These are phyloP conservation scores for Tuberolachnus salignus DNA, from an alignment of 2,888 invertebrate species.

Conservation along the genomic window DNA sequence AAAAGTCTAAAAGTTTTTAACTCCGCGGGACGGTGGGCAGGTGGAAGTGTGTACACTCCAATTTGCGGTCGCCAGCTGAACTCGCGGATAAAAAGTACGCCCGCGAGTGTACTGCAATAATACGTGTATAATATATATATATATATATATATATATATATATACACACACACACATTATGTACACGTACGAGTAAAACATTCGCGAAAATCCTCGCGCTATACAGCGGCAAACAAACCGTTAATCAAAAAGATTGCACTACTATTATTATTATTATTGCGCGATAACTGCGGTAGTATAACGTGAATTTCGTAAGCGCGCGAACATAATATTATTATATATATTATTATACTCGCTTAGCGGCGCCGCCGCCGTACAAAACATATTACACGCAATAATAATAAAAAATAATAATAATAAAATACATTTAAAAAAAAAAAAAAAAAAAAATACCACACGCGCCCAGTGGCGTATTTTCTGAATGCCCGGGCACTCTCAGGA, in stretches of 20 bases:
- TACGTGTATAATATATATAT: too few relatives aligned
- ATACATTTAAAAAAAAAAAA: slow-evolving; percentile 8
- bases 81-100: slow-evolving; percentile 44
- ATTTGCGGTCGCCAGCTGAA: slow-evolving; percentile 40
- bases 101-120: too few relatives aligned
- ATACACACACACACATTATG: neutral
- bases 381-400: neutral
- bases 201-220: slow-evolving; percentile 45
- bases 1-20: slow-evolving; percentile 51
- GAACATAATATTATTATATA: too few relatives aligned
- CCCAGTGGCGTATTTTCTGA: too few relatives aligned
- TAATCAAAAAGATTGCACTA: slow-evolving; percentile 54
- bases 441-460: too few relatives aligned
- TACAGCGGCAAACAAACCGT: slow-evolving; percentile 50
- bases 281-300: slow-evolving; percentile 25
- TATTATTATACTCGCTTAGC: slow-evolving; percentile 13
- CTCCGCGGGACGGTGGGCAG: neutral
- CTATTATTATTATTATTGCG: slow-evolving; percentile 40
- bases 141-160: too few relatives aligned
- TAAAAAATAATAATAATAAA: slow-evolving; percentile 28
- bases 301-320: slow-evolving; percentile 10
- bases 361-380: neutral
- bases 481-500: too few relatives aligned
- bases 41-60: neutral
- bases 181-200: neutral